Conservation (phyloP, 1,140 invertebrate species). For the Heterodera schachtii region DNA sequence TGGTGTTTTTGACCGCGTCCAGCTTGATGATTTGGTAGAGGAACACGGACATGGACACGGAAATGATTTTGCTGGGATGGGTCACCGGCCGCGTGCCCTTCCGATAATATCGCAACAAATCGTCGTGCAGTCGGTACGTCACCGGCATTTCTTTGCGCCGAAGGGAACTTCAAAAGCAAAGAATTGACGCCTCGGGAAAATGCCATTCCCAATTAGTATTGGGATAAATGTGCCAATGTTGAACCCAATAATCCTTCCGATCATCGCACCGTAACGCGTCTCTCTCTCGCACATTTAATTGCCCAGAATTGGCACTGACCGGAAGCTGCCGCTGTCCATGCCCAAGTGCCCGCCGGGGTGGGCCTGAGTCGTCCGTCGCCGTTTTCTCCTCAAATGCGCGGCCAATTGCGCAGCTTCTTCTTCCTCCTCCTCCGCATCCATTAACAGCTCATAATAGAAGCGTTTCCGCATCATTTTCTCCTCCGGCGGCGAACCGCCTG, state of each 20-base stretch:
- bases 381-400: not conserved
- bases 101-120: conserved; percentile 53
- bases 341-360: not conserved
- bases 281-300: not conserved
- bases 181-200: too few species aligned
- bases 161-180: conserved; percentile 40
- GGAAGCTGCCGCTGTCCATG: not conserved
- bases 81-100: conserved; percentile 64
- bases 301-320: conserved; percentile 4
- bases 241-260: too few species aligned
- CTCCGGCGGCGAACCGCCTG: not conserved
- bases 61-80: conserved; percentile 62
- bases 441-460: conserved; percentile 23
- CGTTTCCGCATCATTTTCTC: not conserved
- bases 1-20: conserved; percentile 65
- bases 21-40: conserved; percentile 65
- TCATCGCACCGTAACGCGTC: too few species aligned
- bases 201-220: too few species aligned
- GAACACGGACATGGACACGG: conserved; percentile 61
- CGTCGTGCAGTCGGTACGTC: conserved; percentile 62
- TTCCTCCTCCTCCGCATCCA: not conserved
- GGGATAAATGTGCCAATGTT: too few species aligned
- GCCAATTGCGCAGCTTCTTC: conserved; percentile 1
- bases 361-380: not conserved
- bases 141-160: conserved; percentile 62